phyloP scores from a whole-genome alignment of 2,113 vertebrate genomes.

The Rhabdornis inornatus region DNA sequence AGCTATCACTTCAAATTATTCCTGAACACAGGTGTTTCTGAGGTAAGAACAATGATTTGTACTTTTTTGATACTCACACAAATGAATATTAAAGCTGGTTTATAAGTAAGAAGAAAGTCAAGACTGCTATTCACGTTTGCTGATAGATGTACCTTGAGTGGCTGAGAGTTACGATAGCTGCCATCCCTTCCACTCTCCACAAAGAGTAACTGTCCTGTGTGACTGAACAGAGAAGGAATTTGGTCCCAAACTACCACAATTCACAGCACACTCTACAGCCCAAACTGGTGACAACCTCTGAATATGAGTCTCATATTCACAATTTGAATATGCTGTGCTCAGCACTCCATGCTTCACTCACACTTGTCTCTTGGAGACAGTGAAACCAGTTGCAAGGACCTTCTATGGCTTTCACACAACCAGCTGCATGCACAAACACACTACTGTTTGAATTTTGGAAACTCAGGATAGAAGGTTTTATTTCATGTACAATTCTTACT shows the following conservation, averaged over 20 bases:
- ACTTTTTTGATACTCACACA: not conserved
- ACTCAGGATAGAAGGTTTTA: not conserved
- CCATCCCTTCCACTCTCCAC: not conserved
- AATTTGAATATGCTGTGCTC: not conserved
- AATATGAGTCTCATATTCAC: not conserved
- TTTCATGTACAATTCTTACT: not conserved
- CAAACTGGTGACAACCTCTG: not conserved
- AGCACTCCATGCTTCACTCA: not conserved
- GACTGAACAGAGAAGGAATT: not conserved
- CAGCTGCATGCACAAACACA: accelerated
- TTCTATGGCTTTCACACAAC: not conserved
- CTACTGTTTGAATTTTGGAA: not conserved
- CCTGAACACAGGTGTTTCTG: not conserved
- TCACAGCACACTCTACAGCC: not conserved
- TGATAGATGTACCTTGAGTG: not conserved
- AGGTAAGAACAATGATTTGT: not conserved
- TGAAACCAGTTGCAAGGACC: not conserved
- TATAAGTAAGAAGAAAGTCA: not conserved
- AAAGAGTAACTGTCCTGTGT: not conserved
- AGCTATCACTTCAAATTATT: not conserved
- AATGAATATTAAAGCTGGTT: not conserved
- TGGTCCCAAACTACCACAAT: not conserved
- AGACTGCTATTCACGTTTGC: not conserved
- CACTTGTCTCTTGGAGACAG: not conserved
- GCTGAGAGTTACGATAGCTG: not conserved